phyloP scores from a whole-genome alignment of 1,140 invertebrate genomes.

The Epicauta chinensis region DNA sequence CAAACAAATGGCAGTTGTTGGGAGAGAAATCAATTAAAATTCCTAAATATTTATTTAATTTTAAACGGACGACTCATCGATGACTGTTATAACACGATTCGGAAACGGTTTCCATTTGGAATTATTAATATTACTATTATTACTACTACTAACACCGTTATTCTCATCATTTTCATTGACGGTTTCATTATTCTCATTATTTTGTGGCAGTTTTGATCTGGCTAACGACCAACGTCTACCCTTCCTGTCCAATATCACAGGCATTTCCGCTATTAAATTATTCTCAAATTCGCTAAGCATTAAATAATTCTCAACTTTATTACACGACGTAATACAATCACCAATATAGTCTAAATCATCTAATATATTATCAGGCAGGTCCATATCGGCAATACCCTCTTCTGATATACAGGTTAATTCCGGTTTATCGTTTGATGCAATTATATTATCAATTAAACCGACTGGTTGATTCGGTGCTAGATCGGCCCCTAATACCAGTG shows the following conservation, averaged over 20 bases:
- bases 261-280: conserved; percentile 73
- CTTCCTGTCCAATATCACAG: conserved; percentile 61
- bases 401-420: conserved; percentile 84
- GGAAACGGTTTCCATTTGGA: conserved; percentile 34
- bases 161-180: not conserved
- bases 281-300: conserved; percentile 85
- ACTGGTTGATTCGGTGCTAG: conserved; percentile 39
- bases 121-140: conserved; percentile 6
- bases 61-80: conserved; percentile 61
- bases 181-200: conserved; percentile 24
- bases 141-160: not conserved
- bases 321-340: conserved; percentile 82
- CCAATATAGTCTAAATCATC: conserved; percentile 76
- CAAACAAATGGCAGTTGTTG: conserved; percentile 8
- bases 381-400: conserved; percentile 77
- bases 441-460: conserved; percentile 33
- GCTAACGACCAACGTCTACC: conserved; percentile 64
- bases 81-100: conserved; percentile 63
- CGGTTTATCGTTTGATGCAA: conserved; percentile 49
- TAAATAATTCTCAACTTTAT: conserved; percentile 81
- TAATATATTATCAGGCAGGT: conserved; percentile 72
- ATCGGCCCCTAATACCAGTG: conserved; percentile 50
- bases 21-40: not conserved
- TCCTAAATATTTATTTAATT: too few relatives aligned
- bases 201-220: conserved; percentile 31